Base-by-base conservation (phyloP, 2,888 invertebrate species). In the Dioctria linearis region DNA sequence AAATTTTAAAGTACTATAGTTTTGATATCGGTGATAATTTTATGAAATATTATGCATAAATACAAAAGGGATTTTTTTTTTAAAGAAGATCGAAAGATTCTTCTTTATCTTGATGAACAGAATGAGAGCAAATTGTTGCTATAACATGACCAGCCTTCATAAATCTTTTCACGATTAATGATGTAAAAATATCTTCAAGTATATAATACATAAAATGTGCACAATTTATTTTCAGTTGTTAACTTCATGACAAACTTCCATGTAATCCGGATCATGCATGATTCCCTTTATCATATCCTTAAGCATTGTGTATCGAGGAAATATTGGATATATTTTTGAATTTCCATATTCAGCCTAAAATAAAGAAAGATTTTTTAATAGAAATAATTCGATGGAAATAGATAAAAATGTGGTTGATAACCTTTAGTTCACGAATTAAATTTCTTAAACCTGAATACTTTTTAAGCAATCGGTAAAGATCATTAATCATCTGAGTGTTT, bases 211-310 rank as follows among this genome's bases (percentile, higher is more conserved):
- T 76, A 46, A 54, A 80, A 79, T 80, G 82, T 80, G 80, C 82
- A 80, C 78, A 78, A 67, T 89, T 87, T 90, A 90, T 87, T 90
- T 90, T 90, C 90, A 90, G 89, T 90, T 92, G 88, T 95, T 95
- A 88, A 95, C 92, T 90, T 97, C 97, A 88, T 97, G 97, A 90
- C 96, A 96, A 83, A 97, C 96, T 90, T 97, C 97, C 95, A 97
- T 96, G 91, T 97, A 98, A 90, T 96, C 96, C n/a, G 97, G 97
- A 90, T 97, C 95, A 86, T 96, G 94, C 93, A 97, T 95, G 85
- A 97, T 96, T 80, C 95, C 95, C 90, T 98, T 98, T 86, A 98
- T 97, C 97, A 98, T 97, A 88, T 97, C 96, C 90, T 98, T 98
- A 84, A 98, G 92, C 92, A 98, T 95, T 82, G 96, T 95, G 91